Evolutionary conservation across 2,888 invertebrate species (phyloP).

Genomic region (Drosophila monieri): DNA sequence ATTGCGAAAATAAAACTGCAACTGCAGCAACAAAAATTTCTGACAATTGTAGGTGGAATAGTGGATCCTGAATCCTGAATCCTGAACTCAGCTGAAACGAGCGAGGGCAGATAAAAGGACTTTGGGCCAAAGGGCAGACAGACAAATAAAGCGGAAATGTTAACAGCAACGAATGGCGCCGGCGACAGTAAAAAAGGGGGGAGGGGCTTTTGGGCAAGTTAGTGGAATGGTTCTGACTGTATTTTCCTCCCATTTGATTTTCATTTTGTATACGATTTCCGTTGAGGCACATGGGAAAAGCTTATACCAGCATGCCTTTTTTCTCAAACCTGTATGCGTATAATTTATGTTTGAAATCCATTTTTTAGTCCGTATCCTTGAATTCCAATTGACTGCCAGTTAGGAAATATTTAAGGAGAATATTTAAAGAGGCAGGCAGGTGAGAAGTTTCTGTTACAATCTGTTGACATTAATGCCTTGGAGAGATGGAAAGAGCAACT

Average conservation of each 20-base stretch:
- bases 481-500: conserved; percentile 54
- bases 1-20: conserved; percentile 40
- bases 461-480: conserved; percentile 71
- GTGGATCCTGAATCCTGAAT: conserved; percentile 26
- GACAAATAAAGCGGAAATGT: conserved; percentile 74
- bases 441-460: conserved; percentile 23
- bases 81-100: conserved; percentile 22
- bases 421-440: conserved; percentile 24
- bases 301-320: conserved; percentile 14
- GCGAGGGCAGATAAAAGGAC: conserved; percentile 57
- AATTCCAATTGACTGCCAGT: conserved; percentile 66
- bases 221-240: background rate
- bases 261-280: conserved; percentile 71
- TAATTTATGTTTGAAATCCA: conserved; percentile 71
- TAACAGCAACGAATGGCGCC: conserved; percentile 77
- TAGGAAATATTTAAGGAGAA: conserved; percentile 16
- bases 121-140: conserved; percentile 43
- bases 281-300: conserved; percentile 56
- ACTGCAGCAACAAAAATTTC: conserved; percentile 40
- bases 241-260: conserved; percentile 11
- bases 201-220: background rate
- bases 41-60: conserved; percentile 40
- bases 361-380: conserved; percentile 39
- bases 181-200: conserved; percentile 5
- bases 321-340: conserved; percentile 41